Conservation (phyloP, 2,888 invertebrate species). For the Adelognathus sp. region DNA sequence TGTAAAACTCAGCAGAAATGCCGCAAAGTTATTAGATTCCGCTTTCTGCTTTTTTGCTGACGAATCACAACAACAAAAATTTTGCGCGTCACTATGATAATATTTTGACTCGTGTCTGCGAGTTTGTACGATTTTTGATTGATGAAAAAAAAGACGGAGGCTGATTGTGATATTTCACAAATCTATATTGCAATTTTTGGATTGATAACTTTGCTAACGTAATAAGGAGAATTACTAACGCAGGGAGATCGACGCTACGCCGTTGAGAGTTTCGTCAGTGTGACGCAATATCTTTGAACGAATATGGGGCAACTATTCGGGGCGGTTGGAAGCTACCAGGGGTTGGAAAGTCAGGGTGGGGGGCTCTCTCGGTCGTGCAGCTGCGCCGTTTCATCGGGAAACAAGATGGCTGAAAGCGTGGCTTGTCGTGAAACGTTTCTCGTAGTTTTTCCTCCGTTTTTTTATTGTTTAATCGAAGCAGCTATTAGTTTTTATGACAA, state of each 20-base stretch:
- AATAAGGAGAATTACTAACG: neutral
- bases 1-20: neutral
- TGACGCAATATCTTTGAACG: slow-evolving; percentile 3
- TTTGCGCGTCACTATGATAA: too few species aligned
- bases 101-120: too few species aligned
- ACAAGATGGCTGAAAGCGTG: slow-evolving; percentile 77
- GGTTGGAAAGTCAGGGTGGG: slow-evolving; percentile 63
- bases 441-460: slow-evolving; percentile 44
- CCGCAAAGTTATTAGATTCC: neutral
- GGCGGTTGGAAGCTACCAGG: slow-evolving; percentile 67
- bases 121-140: too few species aligned
- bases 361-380: slow-evolving; percentile 67
- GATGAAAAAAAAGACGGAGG: too few species aligned
- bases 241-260: slow-evolving; percentile 11
- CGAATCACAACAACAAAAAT: too few species aligned
- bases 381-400: slow-evolving; percentile 74
- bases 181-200: neutral
- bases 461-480: slow-evolving; percentile 7
- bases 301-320: slow-evolving; percentile 63
- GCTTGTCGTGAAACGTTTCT: slow-evolving; percentile 65
- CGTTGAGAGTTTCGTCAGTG: slow-evolving; percentile 19
- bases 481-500: neutral
- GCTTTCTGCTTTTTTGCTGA: too few species aligned
- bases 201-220: neutral
- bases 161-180: too few species aligned